Conservation (phyloP, 2,113 vertebrate genomes). For the Pan paniscus region DNA sequence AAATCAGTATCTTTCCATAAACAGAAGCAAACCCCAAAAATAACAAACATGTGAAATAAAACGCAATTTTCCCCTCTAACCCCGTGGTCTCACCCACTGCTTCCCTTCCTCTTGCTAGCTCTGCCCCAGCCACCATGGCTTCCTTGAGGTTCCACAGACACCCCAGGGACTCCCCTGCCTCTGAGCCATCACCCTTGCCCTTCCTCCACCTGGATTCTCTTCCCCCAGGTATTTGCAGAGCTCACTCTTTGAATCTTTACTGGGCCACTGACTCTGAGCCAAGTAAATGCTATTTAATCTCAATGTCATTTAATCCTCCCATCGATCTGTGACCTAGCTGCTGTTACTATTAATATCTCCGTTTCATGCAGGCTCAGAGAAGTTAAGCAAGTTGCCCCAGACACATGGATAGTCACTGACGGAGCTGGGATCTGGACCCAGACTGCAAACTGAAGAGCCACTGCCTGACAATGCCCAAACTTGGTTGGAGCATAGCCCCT, state of each 20-base stretch:
- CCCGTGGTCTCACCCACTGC: rapidly evolving
- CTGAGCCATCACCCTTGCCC: neutral
- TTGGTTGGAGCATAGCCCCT: neutral
- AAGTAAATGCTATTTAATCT: neutral
- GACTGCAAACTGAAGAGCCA: neutral
- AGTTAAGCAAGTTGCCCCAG: neutral
- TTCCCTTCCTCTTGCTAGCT: neutral
- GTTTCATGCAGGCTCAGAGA: neutral
- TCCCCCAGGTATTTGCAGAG: neutral
- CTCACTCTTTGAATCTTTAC: neutral
- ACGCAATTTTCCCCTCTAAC: no score
- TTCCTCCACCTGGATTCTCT: neutral
- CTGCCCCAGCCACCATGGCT: neutral
- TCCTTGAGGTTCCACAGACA: neutral
- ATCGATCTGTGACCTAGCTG: neutral
- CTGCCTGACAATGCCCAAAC: neutral
- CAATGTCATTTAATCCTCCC: neutral
- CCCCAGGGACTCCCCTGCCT: no score
- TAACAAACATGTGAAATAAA: neutral
- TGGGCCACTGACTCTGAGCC: neutral
- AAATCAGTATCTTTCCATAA: neutral
- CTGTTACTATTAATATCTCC: neutral
- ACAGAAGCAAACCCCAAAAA: neutral
- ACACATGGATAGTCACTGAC: neutral
- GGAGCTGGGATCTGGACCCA: neutral